A percentile compares a stretch with the other conserved stretches of the same genome.
Evolutionary conservation across 2,888 invertebrate species (phyloP).

Genomic region (Chaetogeoica ovagalla): DNA sequence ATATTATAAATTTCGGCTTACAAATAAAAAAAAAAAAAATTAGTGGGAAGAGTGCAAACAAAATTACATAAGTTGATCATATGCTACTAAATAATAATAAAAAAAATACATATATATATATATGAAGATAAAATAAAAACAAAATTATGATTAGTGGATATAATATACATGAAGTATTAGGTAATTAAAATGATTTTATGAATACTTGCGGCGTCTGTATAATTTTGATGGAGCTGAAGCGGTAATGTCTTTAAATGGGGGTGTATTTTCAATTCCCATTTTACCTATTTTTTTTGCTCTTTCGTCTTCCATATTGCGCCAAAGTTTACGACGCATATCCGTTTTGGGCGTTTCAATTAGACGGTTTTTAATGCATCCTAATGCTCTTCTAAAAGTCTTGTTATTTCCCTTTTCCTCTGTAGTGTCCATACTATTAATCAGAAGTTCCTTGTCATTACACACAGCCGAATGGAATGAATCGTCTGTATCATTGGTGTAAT

Average conservation of each 20-base stretch:
- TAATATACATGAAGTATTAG: no score
- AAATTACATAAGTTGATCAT: not conserved
- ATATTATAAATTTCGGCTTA: slow-evolving; percentile 10
- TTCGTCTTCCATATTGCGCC: slow-evolving; percentile 50
- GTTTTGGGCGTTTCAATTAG: slow-evolving; percentile 36
- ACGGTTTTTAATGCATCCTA: slow-evolving; percentile 42
- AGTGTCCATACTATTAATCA: not conserved
- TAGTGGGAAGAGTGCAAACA: not conserved
- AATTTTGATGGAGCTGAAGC: slow-evolving; percentile 50
- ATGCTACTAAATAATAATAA: no score
- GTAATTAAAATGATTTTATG: slow-evolving; percentile 13
- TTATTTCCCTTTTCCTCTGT: not conserved
- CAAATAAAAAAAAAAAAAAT: not conserved
- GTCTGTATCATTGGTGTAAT: slow-evolving; percentile 8
- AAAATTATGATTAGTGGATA: no score
- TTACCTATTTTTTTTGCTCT: slow-evolving; percentile 22
- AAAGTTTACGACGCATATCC: slow-evolving; percentile 46
- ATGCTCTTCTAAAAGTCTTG: slow-evolving; percentile 12
- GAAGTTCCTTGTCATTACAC: slow-evolving; percentile 10
- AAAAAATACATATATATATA: not conserved
- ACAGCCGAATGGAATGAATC: slow-evolving; percentile 43
- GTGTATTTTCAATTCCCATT: slow-evolving; percentile 41
- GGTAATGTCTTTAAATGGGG: slow-evolving; percentile 38
- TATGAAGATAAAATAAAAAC: not conserved
- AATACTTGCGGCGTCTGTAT: slow-evolving; percentile 12